phyloP scores from a whole-genome alignment of 2,888 invertebrate species.

The Aphelenchoides bicaudatus region DNA sequence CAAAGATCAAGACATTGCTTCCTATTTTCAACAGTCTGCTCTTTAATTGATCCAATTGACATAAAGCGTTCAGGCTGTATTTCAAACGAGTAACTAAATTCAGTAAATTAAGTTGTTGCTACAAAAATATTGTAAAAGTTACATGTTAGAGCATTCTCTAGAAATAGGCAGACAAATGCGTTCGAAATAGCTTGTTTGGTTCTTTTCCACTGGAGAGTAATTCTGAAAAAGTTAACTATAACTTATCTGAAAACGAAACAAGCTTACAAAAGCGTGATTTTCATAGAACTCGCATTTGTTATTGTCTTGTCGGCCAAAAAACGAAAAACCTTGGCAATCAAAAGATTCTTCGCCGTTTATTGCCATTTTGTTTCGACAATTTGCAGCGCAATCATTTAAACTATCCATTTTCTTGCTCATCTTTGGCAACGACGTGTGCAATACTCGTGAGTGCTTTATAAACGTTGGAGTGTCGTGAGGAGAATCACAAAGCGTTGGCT shows the following conservation, averaged over 20 bases:
- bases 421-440: slow-evolving; percentile 15
- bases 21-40: slow-evolving; percentile 20
- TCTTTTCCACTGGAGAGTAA: neutral
- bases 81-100: slow-evolving; percentile 32
- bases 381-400: slow-evolving; percentile 31
- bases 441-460: neutral
- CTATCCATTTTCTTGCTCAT: slow-evolving; percentile 33
- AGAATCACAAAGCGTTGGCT: neutral
- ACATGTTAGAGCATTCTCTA: slow-evolving; percentile 18
- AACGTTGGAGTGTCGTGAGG: neutral
- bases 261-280: slow-evolving; percentile 14
- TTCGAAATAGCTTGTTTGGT: slow-evolving; percentile 29
- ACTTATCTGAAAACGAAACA: slow-evolving; percentile 3
- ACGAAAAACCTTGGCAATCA: slow-evolving; percentile 33
- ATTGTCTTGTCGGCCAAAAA: slow-evolving; percentile 7
- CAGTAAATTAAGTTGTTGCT: no score
- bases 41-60: slow-evolving; percentile 20
- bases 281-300: slow-evolving; percentile 30
- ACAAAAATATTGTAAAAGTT: no score
- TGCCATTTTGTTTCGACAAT: slow-evolving; percentile 26
- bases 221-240: neutral
- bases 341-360: slow-evolving; percentile 24
- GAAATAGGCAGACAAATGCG: slow-evolving; percentile 30
- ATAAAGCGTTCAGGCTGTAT: slow-evolving; percentile 16
- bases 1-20: slow-evolving; percentile 43